Base-by-base conservation (phyloP, 2,113 vertebrate genomes). In the Saiga tatarica region DNA sequence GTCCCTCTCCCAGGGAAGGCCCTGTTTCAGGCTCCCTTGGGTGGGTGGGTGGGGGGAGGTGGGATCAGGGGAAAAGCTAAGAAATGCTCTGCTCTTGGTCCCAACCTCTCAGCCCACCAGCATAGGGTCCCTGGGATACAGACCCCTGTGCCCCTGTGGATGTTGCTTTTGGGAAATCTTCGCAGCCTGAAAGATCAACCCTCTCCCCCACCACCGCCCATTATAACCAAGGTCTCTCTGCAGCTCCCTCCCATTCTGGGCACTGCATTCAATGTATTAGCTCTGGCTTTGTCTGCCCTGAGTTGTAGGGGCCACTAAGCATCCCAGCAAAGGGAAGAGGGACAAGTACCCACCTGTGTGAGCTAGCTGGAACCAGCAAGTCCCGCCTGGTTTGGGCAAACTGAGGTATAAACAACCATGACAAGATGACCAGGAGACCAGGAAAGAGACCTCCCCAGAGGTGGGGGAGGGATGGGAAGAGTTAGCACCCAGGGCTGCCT, bases 361-460 rank as follows among this genome's bases (percentile, higher is more conserved):
- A 86, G n/a, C 50, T 19, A 52, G 64, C 57, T 57, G 91, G 59
- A 87, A 83, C 42, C 47, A 25, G 84, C 12, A 21, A 13, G 87
- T 87, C 25, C 93, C n/a, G 42, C 59, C 67, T 47, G 25, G 53
- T 88, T 17, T 64, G 60, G 84, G 39, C 21, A 96, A 62, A 93
- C 14, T 1, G 78, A 93, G 85, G n/a, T 47, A 39, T 82, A 89
- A 59, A 83, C 47, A 59, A 52, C 50, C 83, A 52, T 30, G 52
- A 59, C 81, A 71, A 59, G 62, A 84, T 60, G 30, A 45, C 33
- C 39, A 47, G 47, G 47, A 30, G 52, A 13, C 50, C 19, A 53
- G 53, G 91, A 23, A 39, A 10, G 23, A 91, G 36, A 42, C 12
- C 15, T 64, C 79, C 85, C 79, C 30, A 53, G 62, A 53, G 78